Percentiles rank a stretch among this genome's conserved stretches.
Evolutionary conservation across 2,797 vertebrate species (phyloP).

Genomic region (Sitta carolinensis): DNA sequence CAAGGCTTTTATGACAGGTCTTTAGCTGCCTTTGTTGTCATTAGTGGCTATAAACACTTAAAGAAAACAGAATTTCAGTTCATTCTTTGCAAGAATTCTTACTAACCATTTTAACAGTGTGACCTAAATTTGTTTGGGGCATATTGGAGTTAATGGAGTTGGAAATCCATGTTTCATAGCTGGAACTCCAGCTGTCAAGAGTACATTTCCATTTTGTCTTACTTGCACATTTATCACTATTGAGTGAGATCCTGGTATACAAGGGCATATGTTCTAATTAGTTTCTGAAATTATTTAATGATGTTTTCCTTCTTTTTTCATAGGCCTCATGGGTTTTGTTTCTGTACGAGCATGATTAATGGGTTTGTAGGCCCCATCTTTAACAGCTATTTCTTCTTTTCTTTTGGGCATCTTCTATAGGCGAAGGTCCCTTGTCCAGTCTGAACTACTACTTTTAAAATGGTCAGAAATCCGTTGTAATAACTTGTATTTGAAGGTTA

Average conservation of each 20-base stretch:
- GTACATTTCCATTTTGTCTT: background rate
- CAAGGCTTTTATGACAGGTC: background rate
- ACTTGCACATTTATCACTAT: background rate
- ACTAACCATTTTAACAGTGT: background rate
- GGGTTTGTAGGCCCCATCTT: background rate
- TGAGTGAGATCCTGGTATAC: background rate
- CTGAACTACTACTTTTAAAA: background rate
- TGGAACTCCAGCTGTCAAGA: background rate
- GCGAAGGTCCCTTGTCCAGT: background rate
- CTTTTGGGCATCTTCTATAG: background rate
- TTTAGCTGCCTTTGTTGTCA: background rate
- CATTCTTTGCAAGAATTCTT: background rate
- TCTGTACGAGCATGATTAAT: background rate
- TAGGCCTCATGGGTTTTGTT: background rate
- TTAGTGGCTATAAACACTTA: background rate
- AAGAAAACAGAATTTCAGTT: background rate
- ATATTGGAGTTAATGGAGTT: background rate
- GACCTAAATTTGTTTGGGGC: background rate
- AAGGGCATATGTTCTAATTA: background rate
- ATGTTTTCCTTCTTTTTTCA: background rate
- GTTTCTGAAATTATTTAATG: background rate
- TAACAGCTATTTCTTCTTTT: background rate
- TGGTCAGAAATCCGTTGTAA: background rate
- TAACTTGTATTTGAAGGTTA: background rate
- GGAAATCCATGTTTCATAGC: background rate